phyloP scores from a whole-genome alignment of 2,113 vertebrate genomes.

The Dendrocopos noguchii region DNA sequence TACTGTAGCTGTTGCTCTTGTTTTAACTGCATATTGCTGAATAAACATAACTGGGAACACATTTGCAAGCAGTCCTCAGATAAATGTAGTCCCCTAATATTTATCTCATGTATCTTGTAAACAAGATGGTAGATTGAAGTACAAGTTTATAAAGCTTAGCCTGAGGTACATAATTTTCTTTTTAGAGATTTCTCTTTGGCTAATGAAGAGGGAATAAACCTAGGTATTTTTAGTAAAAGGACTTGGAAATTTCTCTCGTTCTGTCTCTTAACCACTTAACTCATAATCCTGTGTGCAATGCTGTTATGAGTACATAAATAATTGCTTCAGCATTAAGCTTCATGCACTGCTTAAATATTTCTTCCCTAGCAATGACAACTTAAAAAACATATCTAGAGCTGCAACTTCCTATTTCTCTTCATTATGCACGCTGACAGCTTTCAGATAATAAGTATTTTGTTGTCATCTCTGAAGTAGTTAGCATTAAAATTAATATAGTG shows the following conservation, averaged over 20 bases:
- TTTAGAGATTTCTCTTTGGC: neutral
- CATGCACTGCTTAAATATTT: constrained; percentile 18
- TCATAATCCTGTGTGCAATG: constrained; percentile 26
- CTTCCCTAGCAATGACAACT: neutral
- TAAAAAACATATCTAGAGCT: neutral
- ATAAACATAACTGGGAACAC: too few relatives aligned
- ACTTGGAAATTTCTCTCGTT: constrained; percentile 12
- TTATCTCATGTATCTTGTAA: too few relatives aligned
- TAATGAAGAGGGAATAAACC: neutral
- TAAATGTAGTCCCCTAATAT: too few relatives aligned
- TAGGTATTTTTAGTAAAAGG: neutral
- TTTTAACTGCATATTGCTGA: too few relatives aligned
- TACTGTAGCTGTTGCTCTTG: too few relatives aligned
- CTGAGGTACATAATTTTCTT: neutral
- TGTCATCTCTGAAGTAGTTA: neutral
- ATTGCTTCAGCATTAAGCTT: neutral
- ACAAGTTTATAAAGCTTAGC: neutral
- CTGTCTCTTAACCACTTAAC: constrained; percentile 8
- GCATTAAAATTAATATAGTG: neutral
- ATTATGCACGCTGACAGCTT: neutral
- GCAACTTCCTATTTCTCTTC: neutral
- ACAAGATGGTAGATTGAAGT: too few relatives aligned
- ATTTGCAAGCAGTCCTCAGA: too few relatives aligned
- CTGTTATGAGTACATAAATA: constrained; percentile 38
- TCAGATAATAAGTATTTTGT: neutral